Base-by-base conservation (phyloP, 2,888 invertebrate genomes). In the Chrysopilus asiliformis region DNA sequence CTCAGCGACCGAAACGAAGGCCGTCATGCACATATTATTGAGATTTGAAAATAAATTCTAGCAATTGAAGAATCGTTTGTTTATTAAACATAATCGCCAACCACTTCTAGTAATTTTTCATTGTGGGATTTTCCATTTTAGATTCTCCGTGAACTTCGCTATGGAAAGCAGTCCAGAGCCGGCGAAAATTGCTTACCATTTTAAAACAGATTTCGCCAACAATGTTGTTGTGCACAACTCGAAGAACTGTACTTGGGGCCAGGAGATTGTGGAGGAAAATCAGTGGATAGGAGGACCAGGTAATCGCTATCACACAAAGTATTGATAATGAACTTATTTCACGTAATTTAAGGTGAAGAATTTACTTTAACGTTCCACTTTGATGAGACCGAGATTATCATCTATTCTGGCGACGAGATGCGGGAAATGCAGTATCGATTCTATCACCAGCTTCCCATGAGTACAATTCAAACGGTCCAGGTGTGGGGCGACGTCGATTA, bases 401-500 rank as follows among this genome's bases (percentile, higher is more conserved):
- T 42, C 51, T 62, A 46, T 43, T 47, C 43, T 53, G 42, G 41
- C 4, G 42, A 43, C 25, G 44, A 45, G 12, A 33, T 28, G 14
- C 38, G 40, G 9, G 25, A 30, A 10, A 32, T 37, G 28, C 36
- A 37, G 20, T 40, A 42, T 24, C 19, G 8, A 34, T 62, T 47
- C 41, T 51, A 51, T 37, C 50, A 53, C 16, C 41, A 50, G 19
- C 52, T 51, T 27, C 47, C 52, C 34, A 49, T 60, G 10, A 44
- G 50, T 28, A 48, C 53, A 12, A 61, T 62, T 20, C 43, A 53
- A 42, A 50, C 56, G 28, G 43, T 62, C 17, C 62, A 62, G 47
- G 52, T 61, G 28, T 61, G 62, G 58, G 61, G 57, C 34, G 61
- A 62, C 50, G 53, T 62, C 15, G 45, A 54, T 41, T 57, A 56